A percentile compares a stretch with the other conserved stretches of the same genome.
Evolutionary conservation across 2,113 vertebrate genomes (phyloP).

Genomic region (Dipodomys merriami): DNA sequence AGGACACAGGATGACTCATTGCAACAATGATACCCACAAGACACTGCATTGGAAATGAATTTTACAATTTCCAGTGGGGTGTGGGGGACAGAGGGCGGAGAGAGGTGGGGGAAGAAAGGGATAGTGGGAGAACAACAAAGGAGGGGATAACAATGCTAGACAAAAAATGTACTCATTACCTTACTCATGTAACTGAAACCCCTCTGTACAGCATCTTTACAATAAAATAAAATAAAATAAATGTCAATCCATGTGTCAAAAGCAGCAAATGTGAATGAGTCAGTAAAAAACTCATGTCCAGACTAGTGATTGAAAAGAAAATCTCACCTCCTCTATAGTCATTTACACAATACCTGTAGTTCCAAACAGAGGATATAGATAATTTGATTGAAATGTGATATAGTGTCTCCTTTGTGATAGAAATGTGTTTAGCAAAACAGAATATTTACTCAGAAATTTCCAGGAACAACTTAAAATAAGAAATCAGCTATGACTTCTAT

Average conservation of each 20-base stretch:
- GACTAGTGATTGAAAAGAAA: background rate
- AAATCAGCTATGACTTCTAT: background rate
- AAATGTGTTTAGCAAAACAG: background rate
- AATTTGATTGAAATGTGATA: slow-evolving; percentile 37
- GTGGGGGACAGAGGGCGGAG: too few species aligned
- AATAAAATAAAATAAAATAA: background rate
- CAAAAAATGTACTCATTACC: too few species aligned
- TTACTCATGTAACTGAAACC: too few species aligned
- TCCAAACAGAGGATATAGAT: background rate
- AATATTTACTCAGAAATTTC: slow-evolving; percentile 27
- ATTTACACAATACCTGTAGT: background rate
- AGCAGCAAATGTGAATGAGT: slow-evolving; percentile 14
- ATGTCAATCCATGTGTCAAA: background rate
- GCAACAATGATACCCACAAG: too few species aligned
- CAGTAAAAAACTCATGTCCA: background rate
- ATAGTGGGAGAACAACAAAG: too few species aligned
- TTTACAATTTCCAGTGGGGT: too few species aligned
- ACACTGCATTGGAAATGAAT: too few species aligned
- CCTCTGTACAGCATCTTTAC: too few species aligned
- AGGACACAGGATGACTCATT: too few species aligned
- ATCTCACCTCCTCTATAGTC: fast-evolving
- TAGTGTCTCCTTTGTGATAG: background rate
- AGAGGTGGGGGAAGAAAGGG: too few species aligned
- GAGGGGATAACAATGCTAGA: too few species aligned
- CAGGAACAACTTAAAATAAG: slow-evolving; percentile 32